Conservation (phyloP, 2,888 invertebrate genomes). For the Notodonta ziczac region DNA sequence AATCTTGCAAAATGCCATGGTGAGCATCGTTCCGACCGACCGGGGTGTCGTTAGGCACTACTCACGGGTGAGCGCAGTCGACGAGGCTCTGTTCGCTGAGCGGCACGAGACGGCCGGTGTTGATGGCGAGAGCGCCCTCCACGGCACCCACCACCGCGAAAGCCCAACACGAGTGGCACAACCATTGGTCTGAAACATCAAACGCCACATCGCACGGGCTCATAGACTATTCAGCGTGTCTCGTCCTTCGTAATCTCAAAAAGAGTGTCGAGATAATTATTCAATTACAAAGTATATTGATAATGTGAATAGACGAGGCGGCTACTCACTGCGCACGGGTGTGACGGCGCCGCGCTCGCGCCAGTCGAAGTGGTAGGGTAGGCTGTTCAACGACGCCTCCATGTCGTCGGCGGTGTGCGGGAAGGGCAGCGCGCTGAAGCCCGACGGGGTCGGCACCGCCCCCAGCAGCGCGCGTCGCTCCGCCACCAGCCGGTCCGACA, state of each 20-base stretch:
- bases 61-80: conserved; percentile 69
- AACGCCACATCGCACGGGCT: neutral
- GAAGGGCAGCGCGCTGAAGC: conserved; percentile 45
- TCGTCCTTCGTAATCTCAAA: no score
- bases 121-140: conserved; percentile 71
- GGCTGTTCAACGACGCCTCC: conserved; percentile 38
- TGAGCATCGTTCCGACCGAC: no score
- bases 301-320: neutral
- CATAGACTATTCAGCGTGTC: no score
- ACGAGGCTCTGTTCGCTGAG: conserved; percentile 72
- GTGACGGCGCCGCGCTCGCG: conserved; percentile 67
- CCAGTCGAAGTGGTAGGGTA: conserved; percentile 71
- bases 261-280: no score
- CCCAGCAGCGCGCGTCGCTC: conserved; percentile 25
- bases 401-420: conserved; percentile 52
- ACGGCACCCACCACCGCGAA: conserved; percentile 73
- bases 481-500: conserved; percentile 28
- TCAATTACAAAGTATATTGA: neutral
- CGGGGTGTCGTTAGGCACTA: conserved; percentile 11
- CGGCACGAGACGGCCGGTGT: conserved; percentile 59
- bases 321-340: conserved; percentile 62
- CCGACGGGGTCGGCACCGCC: conserved; percentile 6
- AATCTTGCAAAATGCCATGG: neutral
- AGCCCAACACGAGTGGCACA: conserved; percentile 75
- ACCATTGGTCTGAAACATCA: conserved; percentile 57